Conservation (phyloP, 2,113 vertebrate genomes). For the Apaloderma vittatum region DNA sequence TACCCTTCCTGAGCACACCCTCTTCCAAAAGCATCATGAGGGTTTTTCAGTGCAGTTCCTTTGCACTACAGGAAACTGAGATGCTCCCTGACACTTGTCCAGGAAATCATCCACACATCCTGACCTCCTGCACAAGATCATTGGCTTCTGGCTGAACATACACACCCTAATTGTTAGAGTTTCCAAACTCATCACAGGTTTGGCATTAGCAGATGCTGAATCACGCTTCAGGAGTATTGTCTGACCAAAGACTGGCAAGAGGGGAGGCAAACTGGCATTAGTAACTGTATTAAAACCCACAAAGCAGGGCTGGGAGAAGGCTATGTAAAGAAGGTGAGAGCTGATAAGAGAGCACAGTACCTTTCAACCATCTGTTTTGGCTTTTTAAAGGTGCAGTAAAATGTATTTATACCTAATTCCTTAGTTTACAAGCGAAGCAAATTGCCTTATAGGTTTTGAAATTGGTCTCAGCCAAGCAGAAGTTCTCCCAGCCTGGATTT, state of each 20-base stretch:
- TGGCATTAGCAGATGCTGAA: not conserved
- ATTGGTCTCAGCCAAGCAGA: not conserved
- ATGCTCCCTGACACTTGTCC: not conserved
- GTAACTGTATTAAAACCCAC: not conserved
- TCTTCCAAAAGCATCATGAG: accelerated
- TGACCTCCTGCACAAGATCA: not conserved
- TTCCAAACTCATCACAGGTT: not conserved
- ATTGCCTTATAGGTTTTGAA: not conserved
- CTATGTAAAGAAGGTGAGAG: not conserved
- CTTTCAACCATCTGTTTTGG: not conserved
- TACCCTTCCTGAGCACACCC: not conserved
- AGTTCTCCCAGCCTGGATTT: conserved; percentile 8
- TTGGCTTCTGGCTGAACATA: not conserved
- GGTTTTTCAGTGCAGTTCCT: not conserved
- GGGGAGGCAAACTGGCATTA: not conserved
- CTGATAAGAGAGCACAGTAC: not conserved
- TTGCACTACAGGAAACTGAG: not conserved
- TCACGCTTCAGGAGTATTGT: not conserved
- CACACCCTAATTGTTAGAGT: not conserved
- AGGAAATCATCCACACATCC: not conserved
- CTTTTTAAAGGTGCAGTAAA: conserved; percentile 38
- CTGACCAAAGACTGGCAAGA: not conserved
- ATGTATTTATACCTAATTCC: not conserved
- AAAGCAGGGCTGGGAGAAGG: not conserved
- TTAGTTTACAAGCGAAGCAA: conserved; percentile 22